phyloP scores from a whole-genome alignment of 2,113 vertebrate genomes.

The Platichthys flesus region DNA sequence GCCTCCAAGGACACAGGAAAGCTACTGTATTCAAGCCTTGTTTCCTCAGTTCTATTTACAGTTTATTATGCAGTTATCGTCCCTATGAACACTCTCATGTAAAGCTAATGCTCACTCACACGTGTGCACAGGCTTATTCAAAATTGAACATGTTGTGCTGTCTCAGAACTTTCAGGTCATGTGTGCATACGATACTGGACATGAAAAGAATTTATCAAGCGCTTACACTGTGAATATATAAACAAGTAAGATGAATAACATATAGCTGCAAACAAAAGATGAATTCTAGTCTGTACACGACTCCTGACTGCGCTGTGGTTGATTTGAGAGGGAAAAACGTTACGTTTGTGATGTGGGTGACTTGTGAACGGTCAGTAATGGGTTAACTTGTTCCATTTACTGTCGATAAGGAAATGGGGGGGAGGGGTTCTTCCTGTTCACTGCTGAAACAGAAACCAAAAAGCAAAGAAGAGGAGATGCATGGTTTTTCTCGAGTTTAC shows the following conservation, averaged over 20 bases:
- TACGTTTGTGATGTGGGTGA: not conserved
- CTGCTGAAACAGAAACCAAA: slow-evolving; percentile 48
- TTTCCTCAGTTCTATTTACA: slow-evolving; percentile 29
- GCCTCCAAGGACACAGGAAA: not conserved
- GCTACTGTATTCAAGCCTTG: not conserved
- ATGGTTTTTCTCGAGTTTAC: too few species aligned
- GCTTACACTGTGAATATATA: not conserved
- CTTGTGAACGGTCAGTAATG: not conserved
- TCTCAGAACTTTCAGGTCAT: not conserved
- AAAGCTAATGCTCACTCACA: slow-evolving; percentile 22
- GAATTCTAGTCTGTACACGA: not conserved
- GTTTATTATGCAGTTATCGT: slow-evolving; percentile 34
- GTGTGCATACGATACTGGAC: not conserved
- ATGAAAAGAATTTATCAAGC: not conserved
- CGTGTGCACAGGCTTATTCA: slow-evolving; percentile 7
- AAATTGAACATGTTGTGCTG: slow-evolving; percentile 10
- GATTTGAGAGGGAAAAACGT: not conserved
- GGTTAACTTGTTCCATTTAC: slow-evolving; percentile 46
- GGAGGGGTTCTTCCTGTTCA: not conserved
- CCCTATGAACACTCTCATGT: not conserved
- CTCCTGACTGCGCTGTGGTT: not conserved
- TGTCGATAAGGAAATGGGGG: slow-evolving; percentile 13
- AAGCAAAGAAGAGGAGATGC: accelerated
- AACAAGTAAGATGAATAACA: not conserved
- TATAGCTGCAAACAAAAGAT: not conserved